Evolutionary conservation across 1,140 invertebrate genomes (phyloP).

Genomic region (Drosophila sturtevanti): DNA sequence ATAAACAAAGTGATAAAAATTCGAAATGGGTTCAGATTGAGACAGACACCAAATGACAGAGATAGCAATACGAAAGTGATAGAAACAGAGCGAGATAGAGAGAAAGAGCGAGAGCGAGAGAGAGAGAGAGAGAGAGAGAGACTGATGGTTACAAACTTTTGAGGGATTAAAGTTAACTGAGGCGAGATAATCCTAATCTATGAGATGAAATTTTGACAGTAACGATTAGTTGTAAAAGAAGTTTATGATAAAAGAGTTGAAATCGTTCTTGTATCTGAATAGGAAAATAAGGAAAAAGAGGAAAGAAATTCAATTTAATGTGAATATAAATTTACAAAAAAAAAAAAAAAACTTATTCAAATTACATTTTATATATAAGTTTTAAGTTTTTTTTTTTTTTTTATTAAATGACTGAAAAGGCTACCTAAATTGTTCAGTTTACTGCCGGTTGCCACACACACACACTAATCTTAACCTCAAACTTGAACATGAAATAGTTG

Average conservation of each 20-base stretch:
- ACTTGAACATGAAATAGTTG: slow-evolving; percentile 11
- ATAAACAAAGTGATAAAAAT: slow-evolving; percentile 55
- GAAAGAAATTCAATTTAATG: no score
- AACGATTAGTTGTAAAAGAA: background rate
- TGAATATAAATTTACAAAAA: no score
- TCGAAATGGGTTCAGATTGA: slow-evolving; percentile 24
- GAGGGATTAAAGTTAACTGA: slow-evolving; percentile 8
- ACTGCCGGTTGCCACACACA: no score
- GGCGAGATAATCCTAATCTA: slow-evolving; percentile 11
- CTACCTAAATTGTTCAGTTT: background rate
- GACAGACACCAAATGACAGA: background rate
- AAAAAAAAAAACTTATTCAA: background rate
- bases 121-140: background rate
- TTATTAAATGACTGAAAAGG: background rate
- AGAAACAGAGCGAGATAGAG: background rate
- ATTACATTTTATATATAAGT: background rate
- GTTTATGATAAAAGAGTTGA: slow-evolving; percentile 1
- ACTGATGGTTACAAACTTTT: background rate
- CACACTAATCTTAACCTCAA: background rate
- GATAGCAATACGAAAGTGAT: background rate
- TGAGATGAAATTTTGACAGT: slow-evolving; percentile 8
- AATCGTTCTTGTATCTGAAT: background rate
- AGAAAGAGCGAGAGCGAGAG: background rate
- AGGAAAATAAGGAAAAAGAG: background rate
- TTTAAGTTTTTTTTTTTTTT: no score